Conservation (phyloP, 2,113 vertebrate species). For the Pachycephala philippinensis region DNA sequence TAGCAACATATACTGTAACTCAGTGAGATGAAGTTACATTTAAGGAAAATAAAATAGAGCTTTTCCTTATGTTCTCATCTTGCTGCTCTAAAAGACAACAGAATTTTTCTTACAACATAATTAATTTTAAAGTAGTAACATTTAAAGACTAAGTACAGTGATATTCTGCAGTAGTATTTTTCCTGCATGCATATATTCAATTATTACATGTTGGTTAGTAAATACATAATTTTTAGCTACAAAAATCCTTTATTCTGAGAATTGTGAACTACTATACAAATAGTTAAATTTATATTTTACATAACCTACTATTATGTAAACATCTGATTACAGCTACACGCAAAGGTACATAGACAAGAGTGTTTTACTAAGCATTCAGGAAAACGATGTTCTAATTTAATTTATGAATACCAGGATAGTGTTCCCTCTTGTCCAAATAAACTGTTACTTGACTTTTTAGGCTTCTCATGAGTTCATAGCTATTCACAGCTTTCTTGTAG, state of each 20-base stretch:
- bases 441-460: not conserved
- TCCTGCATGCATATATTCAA: not conserved
- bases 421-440: not conserved
- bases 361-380: not conserved
- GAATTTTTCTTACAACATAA: not conserved
- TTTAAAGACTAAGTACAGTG: not conserved
- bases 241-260: not conserved
- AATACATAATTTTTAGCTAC: not conserved
- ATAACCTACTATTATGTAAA: conserved; percentile 28
- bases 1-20: not conserved
- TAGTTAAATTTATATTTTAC: not conserved
- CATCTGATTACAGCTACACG: not conserved
- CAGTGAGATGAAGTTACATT: not conserved
- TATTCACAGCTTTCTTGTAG: not conserved
- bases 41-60: not conserved
- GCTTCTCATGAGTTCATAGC: not conserved
- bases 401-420: not conserved
- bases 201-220: not conserved
- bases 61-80: not conserved
- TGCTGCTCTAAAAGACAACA: not conserved
- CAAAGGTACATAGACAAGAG: not conserved
- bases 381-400: not conserved
- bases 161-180: not conserved
- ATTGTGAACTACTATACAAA: not conserved
- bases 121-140: not conserved